A percentile compares a stretch with the other conserved stretches of the same genome.
Conservation (phyloP, 2,797 vertebrate genomes). For the Danio kyathit region DNA sequence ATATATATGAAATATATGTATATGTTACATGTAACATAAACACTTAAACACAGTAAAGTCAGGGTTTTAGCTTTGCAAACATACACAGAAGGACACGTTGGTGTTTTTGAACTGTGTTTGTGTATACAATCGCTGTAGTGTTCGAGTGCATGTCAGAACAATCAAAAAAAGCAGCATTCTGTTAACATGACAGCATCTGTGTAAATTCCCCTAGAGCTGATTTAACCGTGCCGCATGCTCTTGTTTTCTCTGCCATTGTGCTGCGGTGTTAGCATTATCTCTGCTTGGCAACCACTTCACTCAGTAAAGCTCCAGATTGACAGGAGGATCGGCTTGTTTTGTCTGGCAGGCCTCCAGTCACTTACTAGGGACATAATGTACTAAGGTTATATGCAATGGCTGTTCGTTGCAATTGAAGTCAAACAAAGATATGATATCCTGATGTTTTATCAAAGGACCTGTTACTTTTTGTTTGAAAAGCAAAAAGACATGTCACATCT, state of each 20-base stretch:
- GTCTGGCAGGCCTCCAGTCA: conserved; percentile 58
- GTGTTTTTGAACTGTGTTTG: background rate
- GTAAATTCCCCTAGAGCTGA: conserved; percentile 20
- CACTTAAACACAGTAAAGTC: too few species aligned
- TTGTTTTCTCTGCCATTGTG: conserved; percentile 43
- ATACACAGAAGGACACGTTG: background rate
- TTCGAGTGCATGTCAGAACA: conserved; percentile 18
- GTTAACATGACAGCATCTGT: background rate
- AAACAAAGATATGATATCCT: background rate
- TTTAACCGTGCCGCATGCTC: conserved; percentile 1
- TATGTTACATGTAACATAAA: too few species aligned
- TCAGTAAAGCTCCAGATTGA: conserved; percentile 56
- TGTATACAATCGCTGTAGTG: background rate
- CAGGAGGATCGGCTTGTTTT: conserved; percentile 63
- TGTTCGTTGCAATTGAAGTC: background rate
- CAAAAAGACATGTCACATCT: conserved; percentile 5
- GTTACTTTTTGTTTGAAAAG: background rate
- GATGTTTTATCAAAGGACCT: conserved; percentile 22
- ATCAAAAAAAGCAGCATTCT: conserved; percentile 7
- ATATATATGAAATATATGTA: too few species aligned
- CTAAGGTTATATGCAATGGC: conserved; percentile 42
- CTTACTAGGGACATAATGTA: conserved; percentile 57
- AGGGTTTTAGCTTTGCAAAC: too few species aligned
- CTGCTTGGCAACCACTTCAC: conserved; percentile 53
- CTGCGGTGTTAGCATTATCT: conserved; percentile 45